Evolutionary conservation across 2,113 vertebrate genomes (phyloP), one percentile per base, ranked within the genome.

Genomic region (Osmerus mordax): DNA sequence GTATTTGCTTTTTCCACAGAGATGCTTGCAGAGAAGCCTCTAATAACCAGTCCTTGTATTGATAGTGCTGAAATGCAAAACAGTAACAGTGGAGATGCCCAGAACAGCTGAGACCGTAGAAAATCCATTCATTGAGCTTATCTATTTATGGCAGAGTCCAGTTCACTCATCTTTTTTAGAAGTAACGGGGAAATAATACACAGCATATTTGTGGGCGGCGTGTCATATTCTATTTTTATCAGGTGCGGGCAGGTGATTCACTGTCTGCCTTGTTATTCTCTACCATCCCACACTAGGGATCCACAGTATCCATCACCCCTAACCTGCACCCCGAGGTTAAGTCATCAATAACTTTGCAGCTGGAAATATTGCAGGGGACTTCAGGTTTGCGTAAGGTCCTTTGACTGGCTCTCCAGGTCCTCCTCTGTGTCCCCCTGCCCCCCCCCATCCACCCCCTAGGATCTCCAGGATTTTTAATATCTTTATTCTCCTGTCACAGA

Each of bases 401-500:
- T 84, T 84, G 90, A 90, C 87, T 89, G 83, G 83, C 87, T 91
- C 87, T 86, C 89, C 90, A 88, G 88, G 87, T 91, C 90, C 91
- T 91, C 80, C 83, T 90, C 85, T 8, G 71, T 41, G 3, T 58
- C 15, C 75, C 78, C 36, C 47, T 11, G 65, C 63, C 66, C 56
- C 73, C 62, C 62, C 85, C 73, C 84, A 84, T 71, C 79, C 87
- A 90, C 87, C 87, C 74, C 74, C 75, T 68, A 79, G 79, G 84
- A 87, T 90, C 84, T 89, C 88, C 76, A 19, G 80, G 78, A 80
- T 92, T 92, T 91, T 87, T 76, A 81, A 93, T 92, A 93, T 94
- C 91, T 93, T 94, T 94, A 94, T 95, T 91, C 94, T 91, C 83
- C 93, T 96, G 95, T 95, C 95, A 96, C 80, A 92, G 95, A 93